Evolutionary conservation across 2,888 invertebrate species (phyloP).

Genomic region (Charanyca ferruginea): DNA sequence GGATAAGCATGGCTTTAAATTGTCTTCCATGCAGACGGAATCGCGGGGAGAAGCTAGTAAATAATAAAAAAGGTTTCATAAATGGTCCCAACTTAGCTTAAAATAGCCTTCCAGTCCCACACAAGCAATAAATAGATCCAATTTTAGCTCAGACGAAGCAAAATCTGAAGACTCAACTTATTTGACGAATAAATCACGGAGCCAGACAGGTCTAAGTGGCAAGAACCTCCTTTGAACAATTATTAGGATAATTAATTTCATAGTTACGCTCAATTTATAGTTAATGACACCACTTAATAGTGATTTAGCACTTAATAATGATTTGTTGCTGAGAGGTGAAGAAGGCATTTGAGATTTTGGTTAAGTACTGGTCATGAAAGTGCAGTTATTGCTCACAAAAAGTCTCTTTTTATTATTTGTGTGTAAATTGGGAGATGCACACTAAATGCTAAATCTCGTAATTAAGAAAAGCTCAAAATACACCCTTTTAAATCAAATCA

Average conservation of each 20-base stretch:
- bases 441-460: too few species aligned
- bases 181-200: conserved; percentile 42
- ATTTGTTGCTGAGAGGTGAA: conserved; percentile 17
- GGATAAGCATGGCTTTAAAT: too few species aligned
- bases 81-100: too few species aligned
- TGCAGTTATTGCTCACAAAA: too few species aligned
- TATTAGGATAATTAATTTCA: conserved; percentile 49
- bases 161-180: conserved; percentile 13
- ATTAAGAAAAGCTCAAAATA: too few species aligned
- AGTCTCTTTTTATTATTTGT: too few species aligned
- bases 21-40: too few species aligned
- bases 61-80: too few species aligned
- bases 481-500: too few species aligned
- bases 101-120: not conserved
- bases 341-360: not conserved
- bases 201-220: conserved; percentile 29
- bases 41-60: too few species aligned
- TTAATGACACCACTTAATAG: conserved; percentile 7
- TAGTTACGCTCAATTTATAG: conserved; percentile 28
- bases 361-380: too few species aligned
- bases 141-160: conserved; percentile 1
- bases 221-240: conserved; percentile 44
- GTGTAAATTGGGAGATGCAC: too few species aligned
- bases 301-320: conserved; percentile 32
- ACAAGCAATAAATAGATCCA: not conserved